Evolutionary conservation across 2,113 vertebrate species (phyloP).

Genomic region (Piaya cayana): DNA sequence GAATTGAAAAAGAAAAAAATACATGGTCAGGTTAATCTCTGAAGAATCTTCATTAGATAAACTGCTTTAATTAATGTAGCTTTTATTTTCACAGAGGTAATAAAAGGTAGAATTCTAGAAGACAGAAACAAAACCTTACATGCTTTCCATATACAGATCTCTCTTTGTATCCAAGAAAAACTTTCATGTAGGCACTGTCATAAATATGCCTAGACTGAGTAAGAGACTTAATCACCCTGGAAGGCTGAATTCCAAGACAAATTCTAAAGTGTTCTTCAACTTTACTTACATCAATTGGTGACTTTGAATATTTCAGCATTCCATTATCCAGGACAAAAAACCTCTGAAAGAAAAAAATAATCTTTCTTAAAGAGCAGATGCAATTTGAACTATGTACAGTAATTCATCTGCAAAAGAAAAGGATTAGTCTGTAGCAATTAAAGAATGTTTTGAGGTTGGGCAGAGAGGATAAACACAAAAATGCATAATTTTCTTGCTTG

Average conservation of each 20-base stretch:
- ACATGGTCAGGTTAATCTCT: not conserved
- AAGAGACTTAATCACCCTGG: not conserved
- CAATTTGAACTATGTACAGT: not conserved
- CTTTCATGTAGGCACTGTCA: not conserved
- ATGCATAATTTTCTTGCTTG: not conserved
- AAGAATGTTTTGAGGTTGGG: not conserved
- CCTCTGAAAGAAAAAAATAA: conserved; percentile 81
- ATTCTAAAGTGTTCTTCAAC: not conserved
- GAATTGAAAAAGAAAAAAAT: not conserved
- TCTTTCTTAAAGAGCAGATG: not conserved
- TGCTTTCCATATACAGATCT: not conserved
- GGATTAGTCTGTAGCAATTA: not conserved
- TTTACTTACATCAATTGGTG: conserved; percentile 96
- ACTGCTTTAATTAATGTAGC: not conserved
- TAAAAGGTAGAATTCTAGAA: not conserved
- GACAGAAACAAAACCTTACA: not conserved
- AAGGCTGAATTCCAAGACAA: conserved; percentile 5
- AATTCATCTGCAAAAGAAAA: not conserved
- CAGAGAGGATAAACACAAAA: not conserved
- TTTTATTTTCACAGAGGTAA: not conserved
- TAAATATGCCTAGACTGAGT: not conserved
- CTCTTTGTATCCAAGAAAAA: not conserved
- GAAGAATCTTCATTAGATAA: not conserved
- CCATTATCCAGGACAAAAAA: conserved; percentile 99
- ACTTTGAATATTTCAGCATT: conserved; percentile 98